Conservation (phyloP, 1,140 invertebrate genomes). For the Lordiphosa stackelbergi region DNA sequence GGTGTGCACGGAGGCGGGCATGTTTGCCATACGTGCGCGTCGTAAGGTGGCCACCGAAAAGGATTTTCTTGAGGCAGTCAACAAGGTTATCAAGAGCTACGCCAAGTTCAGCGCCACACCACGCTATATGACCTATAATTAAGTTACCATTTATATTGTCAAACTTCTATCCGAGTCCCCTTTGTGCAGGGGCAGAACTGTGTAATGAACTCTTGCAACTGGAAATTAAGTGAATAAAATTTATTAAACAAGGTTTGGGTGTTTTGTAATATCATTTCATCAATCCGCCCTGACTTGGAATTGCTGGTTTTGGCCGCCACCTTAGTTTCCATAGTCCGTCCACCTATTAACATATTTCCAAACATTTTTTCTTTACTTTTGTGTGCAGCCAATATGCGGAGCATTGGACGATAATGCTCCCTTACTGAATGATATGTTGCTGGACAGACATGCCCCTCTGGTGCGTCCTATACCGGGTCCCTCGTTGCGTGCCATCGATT, state of each 20-base stretch:
- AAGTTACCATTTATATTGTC: conserved; percentile 77
- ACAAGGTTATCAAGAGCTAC: conserved; percentile 99
- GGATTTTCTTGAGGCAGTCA: conserved; percentile 99
- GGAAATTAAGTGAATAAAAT: conserved; percentile 44
- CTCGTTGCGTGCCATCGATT: conserved; percentile 68
- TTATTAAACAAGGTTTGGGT: conserved; percentile 4
- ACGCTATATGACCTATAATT: conserved; percentile 99
- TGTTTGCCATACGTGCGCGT: conserved; percentile 99
- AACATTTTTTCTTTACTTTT: not conserved
- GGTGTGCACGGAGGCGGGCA: conserved; percentile 99
- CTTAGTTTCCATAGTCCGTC: too few species aligned
- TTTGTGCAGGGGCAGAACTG: conserved; percentile 22
- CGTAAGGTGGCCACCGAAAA: conserved; percentile 99
- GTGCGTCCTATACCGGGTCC: conserved; percentile 58
- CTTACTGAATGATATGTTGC: conserved; percentile 50
- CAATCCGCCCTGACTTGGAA: too few species aligned
- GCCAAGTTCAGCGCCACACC: conserved; percentile 99
- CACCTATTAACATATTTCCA: too few species aligned
- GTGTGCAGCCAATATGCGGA: conserved; percentile 44
- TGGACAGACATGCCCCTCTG: conserved; percentile 56
- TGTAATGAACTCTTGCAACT: conserved; percentile 29
- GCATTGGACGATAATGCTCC: conserved; percentile 44
- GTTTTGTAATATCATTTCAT: too few species aligned
- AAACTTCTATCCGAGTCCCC: conserved; percentile 20
- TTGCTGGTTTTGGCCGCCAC: too few species aligned